Evolutionary conservation across 1,140 invertebrate genomes (phyloP).

Genomic region (Aphaenogaster ashmeadi): DNA sequence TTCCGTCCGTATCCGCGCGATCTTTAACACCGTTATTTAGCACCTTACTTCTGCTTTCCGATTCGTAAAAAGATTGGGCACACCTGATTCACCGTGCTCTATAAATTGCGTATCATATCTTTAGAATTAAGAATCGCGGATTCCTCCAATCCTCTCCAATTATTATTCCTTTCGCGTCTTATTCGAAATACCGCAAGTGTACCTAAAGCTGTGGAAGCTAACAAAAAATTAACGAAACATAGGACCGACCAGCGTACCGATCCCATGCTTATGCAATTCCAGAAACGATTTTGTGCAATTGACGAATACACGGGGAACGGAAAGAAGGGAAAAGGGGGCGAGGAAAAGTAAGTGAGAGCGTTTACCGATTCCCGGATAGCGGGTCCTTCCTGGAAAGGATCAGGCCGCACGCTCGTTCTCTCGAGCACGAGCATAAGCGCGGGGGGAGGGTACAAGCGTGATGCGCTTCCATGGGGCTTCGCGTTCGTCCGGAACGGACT

Average conservation of each 20-base stretch:
- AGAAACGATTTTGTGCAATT: constrained; percentile 39
- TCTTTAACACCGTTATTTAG: background rate
- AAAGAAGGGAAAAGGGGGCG: constrained; percentile 67
- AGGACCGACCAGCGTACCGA: background rate
- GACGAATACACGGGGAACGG: constrained; percentile 39
- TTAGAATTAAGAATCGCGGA: background rate
- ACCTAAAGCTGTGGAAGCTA: background rate
- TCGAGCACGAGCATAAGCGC: constrained; percentile 50
- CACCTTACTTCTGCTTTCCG: background rate
- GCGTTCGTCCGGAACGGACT: constrained; percentile 77
- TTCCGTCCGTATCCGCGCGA: background rate
- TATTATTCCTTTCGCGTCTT: background rate
- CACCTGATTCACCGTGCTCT: background rate
- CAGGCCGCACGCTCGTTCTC: constrained; percentile 51
- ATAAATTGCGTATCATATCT: background rate
- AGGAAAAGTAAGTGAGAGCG: constrained; percentile 70
- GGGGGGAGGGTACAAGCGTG: constrained; percentile 28
- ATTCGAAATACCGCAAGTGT: background rate
- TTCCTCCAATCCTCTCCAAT: background rate
- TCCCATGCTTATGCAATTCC: constrained; percentile 28
- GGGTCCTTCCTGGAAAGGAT: constrained; percentile 75
- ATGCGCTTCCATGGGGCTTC: constrained; percentile 71
- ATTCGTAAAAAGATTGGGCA: background rate
- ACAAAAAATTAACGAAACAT: background rate
- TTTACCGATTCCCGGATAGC: constrained; percentile 74